Conservation (phyloP, 2,797 vertebrate genomes). For the Micrastur ruficollis region DNA sequence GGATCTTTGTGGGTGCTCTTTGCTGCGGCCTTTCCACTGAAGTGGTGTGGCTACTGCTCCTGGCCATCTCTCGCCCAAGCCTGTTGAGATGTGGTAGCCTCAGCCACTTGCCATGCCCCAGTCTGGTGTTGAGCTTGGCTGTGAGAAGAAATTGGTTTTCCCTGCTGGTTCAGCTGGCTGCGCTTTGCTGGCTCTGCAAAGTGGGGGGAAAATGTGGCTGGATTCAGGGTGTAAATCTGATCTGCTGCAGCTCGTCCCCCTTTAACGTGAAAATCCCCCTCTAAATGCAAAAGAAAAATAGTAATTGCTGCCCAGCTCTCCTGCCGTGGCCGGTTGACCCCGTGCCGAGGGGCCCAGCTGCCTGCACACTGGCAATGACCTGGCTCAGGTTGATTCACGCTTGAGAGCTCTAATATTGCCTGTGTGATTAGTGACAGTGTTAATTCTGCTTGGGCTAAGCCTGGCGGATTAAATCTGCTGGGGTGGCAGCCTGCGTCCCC, state of each 20-base stretch:
- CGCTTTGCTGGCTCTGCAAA: not conserved
- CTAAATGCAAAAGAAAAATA: not conserved
- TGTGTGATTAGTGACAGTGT: not conserved
- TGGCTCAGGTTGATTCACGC: not conserved
- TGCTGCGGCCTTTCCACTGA: no score
- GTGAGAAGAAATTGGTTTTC: not conserved
- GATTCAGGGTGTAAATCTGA: not conserved
- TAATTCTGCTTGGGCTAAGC: not conserved
- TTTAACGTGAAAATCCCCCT: not conserved
- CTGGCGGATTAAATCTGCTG: not conserved
- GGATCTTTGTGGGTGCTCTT: not conserved
- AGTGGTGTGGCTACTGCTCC: not conserved
- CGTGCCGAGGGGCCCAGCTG: not conserved
- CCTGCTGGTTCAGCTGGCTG: not conserved
- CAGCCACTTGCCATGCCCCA: accelerated
- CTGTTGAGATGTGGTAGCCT: not conserved
- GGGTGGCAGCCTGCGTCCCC: not conserved
- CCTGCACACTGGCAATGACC: not conserved
- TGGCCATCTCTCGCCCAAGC: not conserved
- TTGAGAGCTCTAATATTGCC: not conserved
- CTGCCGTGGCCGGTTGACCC: not conserved
- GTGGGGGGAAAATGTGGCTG: accelerated
- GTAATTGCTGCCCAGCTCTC: not conserved
- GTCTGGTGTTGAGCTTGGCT: not conserved
- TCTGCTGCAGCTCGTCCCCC: not conserved